Base-by-base conservation (phyloP, 1,140 invertebrate species). In the Dendrolimus punctatus region DNA sequence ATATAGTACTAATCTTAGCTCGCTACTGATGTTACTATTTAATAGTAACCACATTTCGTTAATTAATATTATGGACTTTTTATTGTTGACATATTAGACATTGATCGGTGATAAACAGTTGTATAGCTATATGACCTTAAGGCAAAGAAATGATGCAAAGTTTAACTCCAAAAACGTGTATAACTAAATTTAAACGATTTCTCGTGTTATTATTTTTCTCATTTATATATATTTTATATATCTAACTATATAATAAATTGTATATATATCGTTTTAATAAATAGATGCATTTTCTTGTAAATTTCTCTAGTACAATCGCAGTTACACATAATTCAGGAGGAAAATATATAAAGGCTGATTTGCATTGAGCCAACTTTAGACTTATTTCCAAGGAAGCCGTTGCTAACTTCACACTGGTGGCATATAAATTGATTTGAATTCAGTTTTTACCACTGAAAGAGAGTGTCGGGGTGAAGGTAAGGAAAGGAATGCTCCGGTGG, bases 271-370 rank as follows among this genome's bases (percentile, higher is more conserved):
- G 3, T 23, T 23, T 23, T 23, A 23, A 23, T 23, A 23, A 23
- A 23, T 23, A 23, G 23, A 23, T 23, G 23, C 23, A 23, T 23
- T 3, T 23, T 23, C 23, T 58, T 61, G 53, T 57, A 40, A 54
- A 66, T 58, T 57, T 61, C 55, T 61, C 57, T 67, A 61, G 58
- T 63, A 57, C 62, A 62, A 58, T 64, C 55, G 62, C 62, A 47
- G 50, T 53, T 40, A 23, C 23, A 23, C 23, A 23, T 23, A 23
- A 23, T 23, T 23, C 23, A 23, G 23, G 3, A 23, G 23, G 23
- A 23, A 23, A 23, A 23, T 23, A 23, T 23, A 23, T 23, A 23
- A 23, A 23, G 23, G 23, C 23, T 23, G 23, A 23, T 23, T 23
- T 23, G 23, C 23, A 23, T 23, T 23, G 23, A 23, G 1, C 23